Evolutionary conservation across 2,888 invertebrate genomes (phyloP), one percentile per base, ranked within the genome.

Genomic region (Azorinus chamasolen): DNA sequence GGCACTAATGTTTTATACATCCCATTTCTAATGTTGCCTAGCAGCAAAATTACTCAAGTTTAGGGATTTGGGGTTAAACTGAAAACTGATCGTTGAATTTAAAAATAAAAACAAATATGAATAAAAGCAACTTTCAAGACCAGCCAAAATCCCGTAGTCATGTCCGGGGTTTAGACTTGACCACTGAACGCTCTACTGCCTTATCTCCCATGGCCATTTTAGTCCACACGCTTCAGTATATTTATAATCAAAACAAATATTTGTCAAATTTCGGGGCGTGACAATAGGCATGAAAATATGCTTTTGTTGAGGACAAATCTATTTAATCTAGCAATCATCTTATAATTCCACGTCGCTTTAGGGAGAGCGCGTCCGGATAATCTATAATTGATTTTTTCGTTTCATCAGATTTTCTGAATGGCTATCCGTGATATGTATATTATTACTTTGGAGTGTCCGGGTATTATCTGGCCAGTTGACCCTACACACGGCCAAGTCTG

Each of bases 301-400:
- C 61, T 37, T 54, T 73, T 73, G 72, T 73, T 45, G 43, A 55
- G 25, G 20, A 57, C 46, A 62, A 70, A 57, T 70, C 48, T 62
- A 39, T 22, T 55, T 55, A 70, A 70, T 57, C 48, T 70, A 54
- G 51, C 63, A 22, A 62, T 63, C 45, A 62, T 20, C 55, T 57
- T 66, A 76, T 66, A 76, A 62, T 71, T 65, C 65, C 58, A 45
- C 48, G 48, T 58, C 71, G 65, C 66, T 71, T 66, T 61, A 51
- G 62, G 57, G 54, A 48, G 48, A 58, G 48, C 48, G 41, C 39
- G 57, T 58, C 66, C 53, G 18, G 70, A 51, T 76, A 79, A 79
- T 79, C 75, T 79, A 68, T 79, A 79, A 79, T 79, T 79, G 68
- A 75, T 75, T 64, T 79, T 79, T 72, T 74, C 79, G 61, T 55